Evolutionary conservation across 2,113 vertebrate genomes (phyloP).

Genomic region (Dasyprocta punctata): DNA sequence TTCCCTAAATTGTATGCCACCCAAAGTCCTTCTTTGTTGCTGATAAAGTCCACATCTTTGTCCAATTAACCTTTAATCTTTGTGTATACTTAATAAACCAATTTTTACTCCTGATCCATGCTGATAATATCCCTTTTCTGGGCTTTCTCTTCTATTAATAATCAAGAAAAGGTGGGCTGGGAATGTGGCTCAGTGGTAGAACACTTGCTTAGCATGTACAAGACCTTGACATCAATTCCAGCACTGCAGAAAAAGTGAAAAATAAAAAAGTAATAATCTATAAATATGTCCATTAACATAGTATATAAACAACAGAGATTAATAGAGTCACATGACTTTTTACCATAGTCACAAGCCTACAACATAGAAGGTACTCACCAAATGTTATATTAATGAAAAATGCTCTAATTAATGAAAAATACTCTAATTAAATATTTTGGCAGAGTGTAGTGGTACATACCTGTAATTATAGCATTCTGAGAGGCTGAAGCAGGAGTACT

Average conservation of each 20-base stretch:
- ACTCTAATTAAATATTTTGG: conserved; percentile 50
- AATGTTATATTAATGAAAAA: conserved; percentile 48
- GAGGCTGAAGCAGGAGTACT: background rate
- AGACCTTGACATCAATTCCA: background rate
- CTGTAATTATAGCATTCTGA: background rate
- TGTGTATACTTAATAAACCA: conserved; percentile 6
- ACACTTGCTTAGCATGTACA: background rate
- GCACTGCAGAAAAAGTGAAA: background rate
- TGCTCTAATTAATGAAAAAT: conserved; percentile 45
- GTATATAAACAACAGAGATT: conserved; percentile 28
- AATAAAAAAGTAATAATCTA: conserved; percentile 18
- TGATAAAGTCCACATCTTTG: conserved; percentile 34
- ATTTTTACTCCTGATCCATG: conserved; percentile 45
- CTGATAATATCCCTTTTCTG: conserved; percentile 33
- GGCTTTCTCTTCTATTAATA: conserved; percentile 13
- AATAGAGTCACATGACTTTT: conserved; percentile 21
- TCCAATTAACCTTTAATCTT: conserved; percentile 21
- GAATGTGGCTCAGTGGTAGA: background rate
- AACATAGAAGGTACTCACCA: conserved; percentile 17
- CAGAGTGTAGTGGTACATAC: background rate
- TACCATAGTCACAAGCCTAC: conserved; percentile 44
- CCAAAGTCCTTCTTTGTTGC: background rate
- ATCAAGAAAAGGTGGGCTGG: background rate
- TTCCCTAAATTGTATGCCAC: background rate
- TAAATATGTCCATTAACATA: conserved; percentile 31